phyloP scores from a whole-genome alignment of 2,888 invertebrate genomes.

The Hirtodrosophila histrioides region DNA sequence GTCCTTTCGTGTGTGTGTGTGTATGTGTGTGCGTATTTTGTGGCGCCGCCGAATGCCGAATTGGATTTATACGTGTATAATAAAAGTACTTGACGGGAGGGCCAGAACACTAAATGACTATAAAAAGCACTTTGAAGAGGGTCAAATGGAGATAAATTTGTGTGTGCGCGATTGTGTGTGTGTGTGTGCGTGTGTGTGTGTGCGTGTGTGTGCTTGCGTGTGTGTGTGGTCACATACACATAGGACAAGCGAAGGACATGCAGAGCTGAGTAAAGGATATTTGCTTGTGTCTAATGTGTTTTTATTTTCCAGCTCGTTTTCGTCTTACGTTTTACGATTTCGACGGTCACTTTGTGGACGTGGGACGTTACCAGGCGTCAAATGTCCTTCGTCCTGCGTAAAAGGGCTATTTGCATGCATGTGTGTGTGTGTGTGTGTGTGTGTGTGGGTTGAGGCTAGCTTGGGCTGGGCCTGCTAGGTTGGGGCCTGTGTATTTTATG shows the following conservation, averaged over 20 bases:
- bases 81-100: constrained; percentile 81
- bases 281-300: constrained; percentile 81
- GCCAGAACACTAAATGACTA: constrained; percentile 82
- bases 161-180: constrained; percentile 43
- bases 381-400: constrained; percentile 63
- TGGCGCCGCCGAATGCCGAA: constrained; percentile 74
- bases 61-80: constrained; percentile 82
- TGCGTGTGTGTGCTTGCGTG: constrained; percentile 41
- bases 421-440: constrained; percentile 20
- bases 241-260: constrained; percentile 43
- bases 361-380: constrained; percentile 57
- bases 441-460: constrained; percentile 23
- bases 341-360: constrained; percentile 72
- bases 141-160: constrained; percentile 85
- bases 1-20: constrained; percentile 1
- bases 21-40: constrained; percentile 44
- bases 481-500: constrained; percentile 70
- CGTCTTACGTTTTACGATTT: constrained; percentile 80
- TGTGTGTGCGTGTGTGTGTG: constrained; percentile 30
- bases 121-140: constrained; percentile 85
- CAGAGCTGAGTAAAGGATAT: constrained; percentile 65
- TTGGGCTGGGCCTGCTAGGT: constrained; percentile 11
- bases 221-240: constrained; percentile 44
- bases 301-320: constrained; percentile 80
- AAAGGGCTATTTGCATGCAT: constrained; percentile 72